These are phyloP conservation scores for Leptobrachium leishanense DNA, from an alignment of 2,113 vertebrate species.

Conservation along the genomic window DNA sequence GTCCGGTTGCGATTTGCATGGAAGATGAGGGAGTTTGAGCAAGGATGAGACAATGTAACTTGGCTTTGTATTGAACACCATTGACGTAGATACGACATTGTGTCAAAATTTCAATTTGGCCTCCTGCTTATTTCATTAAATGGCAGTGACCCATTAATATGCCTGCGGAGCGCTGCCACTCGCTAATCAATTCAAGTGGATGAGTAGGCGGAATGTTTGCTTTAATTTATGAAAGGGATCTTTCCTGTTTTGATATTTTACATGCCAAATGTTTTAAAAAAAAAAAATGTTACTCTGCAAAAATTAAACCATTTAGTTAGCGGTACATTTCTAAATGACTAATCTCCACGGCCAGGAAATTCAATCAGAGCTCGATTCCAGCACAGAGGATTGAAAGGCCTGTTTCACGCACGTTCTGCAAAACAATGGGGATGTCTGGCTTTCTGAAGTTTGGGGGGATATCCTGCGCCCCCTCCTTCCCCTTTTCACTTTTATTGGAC, in stretches of 20 bases:
- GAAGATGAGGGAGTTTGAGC: no score
- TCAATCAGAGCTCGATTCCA: conserved; percentile 2
- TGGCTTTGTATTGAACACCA: no score
- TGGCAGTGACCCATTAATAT: not conserved
- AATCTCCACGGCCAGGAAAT: not conserved
- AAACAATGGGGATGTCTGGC: no score
- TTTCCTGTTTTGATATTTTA: conserved; percentile 17
- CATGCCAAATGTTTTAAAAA: not conserved
- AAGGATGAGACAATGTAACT: no score
- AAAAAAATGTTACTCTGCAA: conserved; percentile 12
- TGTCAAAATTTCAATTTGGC: no score
- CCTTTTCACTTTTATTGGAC: not conserved
- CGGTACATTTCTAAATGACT: conserved; percentile 27
- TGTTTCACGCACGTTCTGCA: no score
- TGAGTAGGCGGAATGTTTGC: not conserved
- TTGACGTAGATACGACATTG: no score
- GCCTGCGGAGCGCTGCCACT: not conserved
- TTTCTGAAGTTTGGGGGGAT: no score
- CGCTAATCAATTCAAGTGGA: not conserved
- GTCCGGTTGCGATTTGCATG: no score
- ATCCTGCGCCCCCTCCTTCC: not conserved
- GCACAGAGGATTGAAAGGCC: not conserved
- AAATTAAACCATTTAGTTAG: conserved; percentile 25
- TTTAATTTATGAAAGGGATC: not conserved
- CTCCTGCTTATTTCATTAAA: not conserved